Evolutionary conservation across 1,140 invertebrate genomes (phyloP).

Genomic region (Eupeodes corollae): DNA sequence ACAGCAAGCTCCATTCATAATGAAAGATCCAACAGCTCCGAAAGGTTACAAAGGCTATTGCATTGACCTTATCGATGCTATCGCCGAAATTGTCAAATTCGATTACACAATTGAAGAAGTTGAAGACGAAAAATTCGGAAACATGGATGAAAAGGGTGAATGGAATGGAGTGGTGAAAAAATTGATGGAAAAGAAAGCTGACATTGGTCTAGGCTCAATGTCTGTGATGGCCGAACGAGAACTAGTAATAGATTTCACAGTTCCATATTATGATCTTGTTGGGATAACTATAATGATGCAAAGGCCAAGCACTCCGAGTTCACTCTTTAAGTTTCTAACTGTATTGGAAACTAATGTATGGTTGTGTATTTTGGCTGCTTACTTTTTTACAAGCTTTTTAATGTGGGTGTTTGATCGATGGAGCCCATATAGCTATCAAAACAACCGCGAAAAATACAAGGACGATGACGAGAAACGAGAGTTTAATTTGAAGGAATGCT

Average conservation of each 20-base stretch:
- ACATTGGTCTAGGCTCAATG: slow-evolving; percentile 77
- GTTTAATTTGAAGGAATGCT: slow-evolving; percentile 90
- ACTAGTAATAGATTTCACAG: slow-evolving; percentile 89
- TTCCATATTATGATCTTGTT: slow-evolving; percentile 90
- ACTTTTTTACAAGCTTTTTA: slow-evolving; percentile 87
- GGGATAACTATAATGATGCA: slow-evolving; percentile 88
- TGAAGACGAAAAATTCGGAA: slow-evolving; percentile 69
- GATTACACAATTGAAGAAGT: slow-evolving; percentile 77
- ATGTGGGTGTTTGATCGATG: slow-evolving; percentile 94
- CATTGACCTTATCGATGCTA: slow-evolving; percentile 80
- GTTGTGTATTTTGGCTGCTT: slow-evolving; percentile 90
- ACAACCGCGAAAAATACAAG: slow-evolving; percentile 85
- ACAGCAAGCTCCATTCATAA: slow-evolving; percentile 82
- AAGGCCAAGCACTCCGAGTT: slow-evolving; percentile 62
- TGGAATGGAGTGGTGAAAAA: slow-evolving; percentile 92
- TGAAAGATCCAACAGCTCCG: slow-evolving; percentile 50
- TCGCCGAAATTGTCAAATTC: slow-evolving; percentile 70
- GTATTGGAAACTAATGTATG: slow-evolving; percentile 93
- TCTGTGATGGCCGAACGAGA: slow-evolving; percentile 91
- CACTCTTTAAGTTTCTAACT: slow-evolving; percentile 92
- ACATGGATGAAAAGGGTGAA: slow-evolving; percentile 70
- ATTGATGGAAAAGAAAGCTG: slow-evolving; percentile 78
- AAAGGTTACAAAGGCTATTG: slow-evolving; percentile 80
- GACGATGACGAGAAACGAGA: slow-evolving; percentile 90
- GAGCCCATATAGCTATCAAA: slow-evolving; percentile 93